phyloP scores from a whole-genome alignment of 2,797 vertebrate species.

The Molothrus ater region DNA sequence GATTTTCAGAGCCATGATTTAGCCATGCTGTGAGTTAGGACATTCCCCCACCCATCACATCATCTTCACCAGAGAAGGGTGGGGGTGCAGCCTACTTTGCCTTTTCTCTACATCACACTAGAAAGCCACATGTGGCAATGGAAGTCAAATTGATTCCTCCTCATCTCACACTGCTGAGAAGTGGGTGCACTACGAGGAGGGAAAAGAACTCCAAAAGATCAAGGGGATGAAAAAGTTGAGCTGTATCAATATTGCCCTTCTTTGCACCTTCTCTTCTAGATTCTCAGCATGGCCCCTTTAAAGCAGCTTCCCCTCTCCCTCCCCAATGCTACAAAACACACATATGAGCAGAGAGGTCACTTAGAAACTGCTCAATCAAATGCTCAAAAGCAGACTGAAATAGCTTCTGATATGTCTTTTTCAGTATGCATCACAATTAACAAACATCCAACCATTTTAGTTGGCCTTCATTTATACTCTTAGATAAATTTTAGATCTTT shows the following conservation, averaged over 20 bases:
- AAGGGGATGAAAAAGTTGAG: not conserved
- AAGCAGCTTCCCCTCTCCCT: not conserved
- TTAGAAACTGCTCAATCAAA: not conserved
- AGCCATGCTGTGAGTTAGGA: not conserved
- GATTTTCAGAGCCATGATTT: not conserved
- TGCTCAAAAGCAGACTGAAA: not conserved
- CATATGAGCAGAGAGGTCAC: not conserved
- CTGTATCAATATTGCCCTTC: not conserved
- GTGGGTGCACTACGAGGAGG: fast-evolving
- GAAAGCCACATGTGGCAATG: not conserved
- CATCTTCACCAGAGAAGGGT: not conserved
- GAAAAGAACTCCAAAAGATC: not conserved
- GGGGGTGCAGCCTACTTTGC: not conserved
- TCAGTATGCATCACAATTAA: not conserved
- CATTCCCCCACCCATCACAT: not conserved
- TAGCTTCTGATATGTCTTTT: not conserved
- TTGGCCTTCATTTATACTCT: not conserved
- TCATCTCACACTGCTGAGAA: not conserved
- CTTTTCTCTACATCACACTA: not conserved
- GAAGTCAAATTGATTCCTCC: not conserved
- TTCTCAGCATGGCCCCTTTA: not conserved
- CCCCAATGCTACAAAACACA: not conserved
- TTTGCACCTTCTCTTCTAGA: not conserved
- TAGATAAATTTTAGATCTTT: not conserved
- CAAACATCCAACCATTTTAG: not conserved